Evolutionary conservation across 2,797 vertebrate genomes (phyloP).

Genomic region (Euphonia xanthogaster): DNA sequence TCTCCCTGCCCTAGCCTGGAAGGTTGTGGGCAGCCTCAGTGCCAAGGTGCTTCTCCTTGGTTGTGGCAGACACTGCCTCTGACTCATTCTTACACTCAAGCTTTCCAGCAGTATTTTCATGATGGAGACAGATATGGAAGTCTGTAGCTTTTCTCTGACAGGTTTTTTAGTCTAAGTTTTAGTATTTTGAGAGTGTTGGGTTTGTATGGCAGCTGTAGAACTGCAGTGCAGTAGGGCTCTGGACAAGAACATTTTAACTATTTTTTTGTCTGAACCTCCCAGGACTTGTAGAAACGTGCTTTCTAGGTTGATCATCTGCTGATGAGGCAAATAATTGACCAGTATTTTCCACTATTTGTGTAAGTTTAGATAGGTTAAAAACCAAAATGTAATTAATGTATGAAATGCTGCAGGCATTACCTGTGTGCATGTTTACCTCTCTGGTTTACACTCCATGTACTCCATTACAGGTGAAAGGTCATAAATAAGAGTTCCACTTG

Average conservation of each 20-base stretch:
- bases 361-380: not conserved
- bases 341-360: not conserved
- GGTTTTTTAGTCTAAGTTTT: not conserved
- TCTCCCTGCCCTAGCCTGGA: not conserved
- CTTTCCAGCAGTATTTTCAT: not conserved
- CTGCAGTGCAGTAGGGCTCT: not conserved
- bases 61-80: not conserved
- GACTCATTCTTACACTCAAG: not conserved
- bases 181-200: not conserved
- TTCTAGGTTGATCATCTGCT: not conserved
- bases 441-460: not conserved
- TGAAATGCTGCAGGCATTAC: not conserved
- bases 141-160: not conserved
- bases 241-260: not conserved
- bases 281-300: not conserved
- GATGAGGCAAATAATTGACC: not conserved
- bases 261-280: not conserved
- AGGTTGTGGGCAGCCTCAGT: not conserved
- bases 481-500: not conserved
- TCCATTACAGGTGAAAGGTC: not conserved
- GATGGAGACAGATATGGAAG: fast-evolving
- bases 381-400: not conserved
- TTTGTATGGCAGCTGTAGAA: not conserved
- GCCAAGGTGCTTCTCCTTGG: not conserved
- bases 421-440: not conserved